phyloP scores from a whole-genome alignment of 2,888 invertebrate species.

The Epinotia bilunana region DNA sequence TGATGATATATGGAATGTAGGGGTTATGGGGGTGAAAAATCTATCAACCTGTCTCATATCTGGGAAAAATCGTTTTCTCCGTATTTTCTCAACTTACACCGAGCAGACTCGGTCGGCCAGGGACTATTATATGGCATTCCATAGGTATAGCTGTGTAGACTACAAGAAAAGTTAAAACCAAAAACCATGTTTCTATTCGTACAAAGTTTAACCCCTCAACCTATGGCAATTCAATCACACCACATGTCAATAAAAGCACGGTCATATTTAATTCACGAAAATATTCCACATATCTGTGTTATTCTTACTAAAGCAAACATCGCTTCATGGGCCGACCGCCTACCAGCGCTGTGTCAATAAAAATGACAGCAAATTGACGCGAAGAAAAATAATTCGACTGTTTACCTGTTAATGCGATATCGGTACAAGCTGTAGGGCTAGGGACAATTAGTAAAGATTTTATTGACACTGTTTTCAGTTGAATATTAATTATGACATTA shows the following conservation, averaged over 20 bases:
- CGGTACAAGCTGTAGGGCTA: neutral
- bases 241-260: neutral
- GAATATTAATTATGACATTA: neutral
- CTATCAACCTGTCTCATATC: too few relatives aligned
- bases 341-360: constrained; percentile 26
- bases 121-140: too few relatives aligned
- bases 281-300: constrained; percentile 6
- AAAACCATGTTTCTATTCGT: neutral
- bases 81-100: too few relatives aligned
- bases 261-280: neutral
- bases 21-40: too few relatives aligned
- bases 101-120: too few relatives aligned
- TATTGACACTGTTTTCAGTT: neutral
- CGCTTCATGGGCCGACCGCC: neutral
- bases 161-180: too few relatives aligned
- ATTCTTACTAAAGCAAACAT: constrained; percentile 25
- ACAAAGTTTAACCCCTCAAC: neutral
- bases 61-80: too few relatives aligned
- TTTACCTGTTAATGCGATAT: constrained; percentile 23
- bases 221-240: neutral
- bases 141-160: too few relatives aligned
- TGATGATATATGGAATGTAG: too few relatives aligned
- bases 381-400: constrained; percentile 34
- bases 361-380: constrained; percentile 35
- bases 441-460: neutral